Evolutionary conservation across 2,888 invertebrate species (phyloP), one percentile per base, ranked within the genome.

Genomic region (Eilema depressum): DNA sequence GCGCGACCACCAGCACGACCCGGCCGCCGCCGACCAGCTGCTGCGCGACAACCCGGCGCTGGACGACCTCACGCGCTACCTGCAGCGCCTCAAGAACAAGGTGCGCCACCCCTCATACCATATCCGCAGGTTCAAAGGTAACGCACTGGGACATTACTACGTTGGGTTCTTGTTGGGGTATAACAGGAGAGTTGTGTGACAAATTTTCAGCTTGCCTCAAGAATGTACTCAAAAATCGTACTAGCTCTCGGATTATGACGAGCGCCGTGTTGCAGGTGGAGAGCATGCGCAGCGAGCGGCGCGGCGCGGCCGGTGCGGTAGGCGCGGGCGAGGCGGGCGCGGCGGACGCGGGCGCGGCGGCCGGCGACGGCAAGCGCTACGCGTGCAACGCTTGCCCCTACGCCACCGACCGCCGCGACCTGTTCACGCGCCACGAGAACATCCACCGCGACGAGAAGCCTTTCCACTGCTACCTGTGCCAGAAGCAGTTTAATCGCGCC

Each of bases 371-470:
- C 84, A 98, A 98, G 92, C 96, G 98, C 47, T 98, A 98, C 93
- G 97, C 97, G 75, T 99, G 99, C 93, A 96, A 96, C 30, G 97
- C 97, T 86, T 99, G 99, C 90, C 98, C 98, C 4, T 99, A 99
- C 91, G 98, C 98, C 37, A 99, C 98, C 20, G 98, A 98, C 92
- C 96, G 99, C 23, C 96, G 98, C 77, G 99, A 99, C 93, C 96
- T 99, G 62, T 98, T 98, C 92, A 98, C 98, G 59, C 96, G 98
- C 53, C 98, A 99, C 91, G 98, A 98, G 93, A 98, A 98, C 90
- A 99, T 98, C 78, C 99, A 99, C 89, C 97, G 98, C 83, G 98
- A 98, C 89, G 98, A 98, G 89, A 98, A 99, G 89, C 98, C 98
- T 10, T 99, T 98, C 90, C 98, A 98, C 89, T 99, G 98, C 91